Evolutionary conservation across 2,888 invertebrate species (phyloP).

Genomic region (Lasioglossum calceatum): DNA sequence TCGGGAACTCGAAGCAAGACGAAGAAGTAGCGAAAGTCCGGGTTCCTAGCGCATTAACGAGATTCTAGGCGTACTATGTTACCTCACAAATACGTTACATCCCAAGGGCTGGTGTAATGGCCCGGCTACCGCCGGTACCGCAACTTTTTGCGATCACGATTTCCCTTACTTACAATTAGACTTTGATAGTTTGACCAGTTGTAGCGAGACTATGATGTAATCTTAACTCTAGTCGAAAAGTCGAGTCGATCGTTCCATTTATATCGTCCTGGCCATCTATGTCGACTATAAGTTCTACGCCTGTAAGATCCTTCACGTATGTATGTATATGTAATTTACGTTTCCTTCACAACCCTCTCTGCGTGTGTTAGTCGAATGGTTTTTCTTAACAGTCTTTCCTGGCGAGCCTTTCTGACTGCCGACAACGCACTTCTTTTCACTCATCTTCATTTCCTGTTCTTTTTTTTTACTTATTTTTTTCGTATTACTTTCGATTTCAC

Average conservation of each 20-base stretch:
- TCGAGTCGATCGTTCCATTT: constrained; percentile 40
- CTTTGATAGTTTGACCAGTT: constrained; percentile 76
- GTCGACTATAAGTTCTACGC: constrained; percentile 15
- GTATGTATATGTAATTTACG: constrained; percentile 11
- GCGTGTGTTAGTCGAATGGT: constrained; percentile 12
- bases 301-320: constrained; percentile 7
- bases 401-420: constrained; percentile 5
- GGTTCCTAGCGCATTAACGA: constrained; percentile 84
- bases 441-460: neutral
- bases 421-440: neutral
- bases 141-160: constrained; percentile 75
- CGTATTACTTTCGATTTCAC: neutral
- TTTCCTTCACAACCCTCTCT: constrained; percentile 28
- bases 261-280: constrained; percentile 22
- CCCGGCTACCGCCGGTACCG: constrained; percentile 66
- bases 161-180: constrained; percentile 76
- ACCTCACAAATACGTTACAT: constrained; percentile 76
- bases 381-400: constrained; percentile 6
- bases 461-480: neutral
- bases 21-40: constrained; percentile 80
- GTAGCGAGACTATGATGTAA: constrained; percentile 82
- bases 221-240: constrained; percentile 28
- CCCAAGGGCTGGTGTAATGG: constrained; percentile 71
- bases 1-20: constrained; percentile 87
- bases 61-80: constrained; percentile 79